Percentiles rank a stretch among this genome's conserved stretches.
Evolutionary conservation across 35 echinoderm and acorn worm species (phyloP).

Genomic region (Heliocidaris erythrogramma): DNA sequence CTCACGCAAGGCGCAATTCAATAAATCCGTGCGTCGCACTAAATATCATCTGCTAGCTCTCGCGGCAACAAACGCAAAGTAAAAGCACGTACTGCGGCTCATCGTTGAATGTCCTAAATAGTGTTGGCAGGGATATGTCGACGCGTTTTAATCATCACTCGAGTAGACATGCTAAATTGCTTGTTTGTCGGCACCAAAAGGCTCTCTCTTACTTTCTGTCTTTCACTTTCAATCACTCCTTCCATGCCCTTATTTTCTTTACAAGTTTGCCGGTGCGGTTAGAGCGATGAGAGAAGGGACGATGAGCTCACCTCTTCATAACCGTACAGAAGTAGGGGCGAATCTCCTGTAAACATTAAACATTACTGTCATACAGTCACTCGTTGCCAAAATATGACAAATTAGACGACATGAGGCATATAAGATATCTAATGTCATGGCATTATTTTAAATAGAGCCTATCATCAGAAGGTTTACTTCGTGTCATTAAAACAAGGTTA

Average conservation of each 20-base stretch:
- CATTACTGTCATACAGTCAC: too few relatives aligned
- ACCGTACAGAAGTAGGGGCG: background rate
- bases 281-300: background rate
- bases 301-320: background rate
- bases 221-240: background rate
- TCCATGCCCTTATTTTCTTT: background rate
- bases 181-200: slow-evolving; percentile 31
- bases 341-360: background rate
- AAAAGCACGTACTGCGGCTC: background rate
- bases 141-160: slow-evolving; percentile 38
- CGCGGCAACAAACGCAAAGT: background rate
- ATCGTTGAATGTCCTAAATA: background rate
- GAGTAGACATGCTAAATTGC: slow-evolving; percentile 34
- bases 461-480: too few relatives aligned
- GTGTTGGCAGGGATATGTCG: slow-evolving; percentile 17
- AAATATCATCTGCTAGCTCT: background rate
- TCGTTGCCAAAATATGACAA: too few relatives aligned
- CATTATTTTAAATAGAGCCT: too few relatives aligned
- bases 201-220: background rate
- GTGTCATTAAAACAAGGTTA: too few relatives aligned
- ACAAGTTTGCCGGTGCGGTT: background rate
- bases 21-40: slow-evolving; percentile 16
- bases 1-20: background rate
- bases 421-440: too few relatives aligned
- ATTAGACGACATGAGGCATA: too few relatives aligned